Conservation (phyloP, 2,888 invertebrate species). For the Isotomurus palustris region DNA sequence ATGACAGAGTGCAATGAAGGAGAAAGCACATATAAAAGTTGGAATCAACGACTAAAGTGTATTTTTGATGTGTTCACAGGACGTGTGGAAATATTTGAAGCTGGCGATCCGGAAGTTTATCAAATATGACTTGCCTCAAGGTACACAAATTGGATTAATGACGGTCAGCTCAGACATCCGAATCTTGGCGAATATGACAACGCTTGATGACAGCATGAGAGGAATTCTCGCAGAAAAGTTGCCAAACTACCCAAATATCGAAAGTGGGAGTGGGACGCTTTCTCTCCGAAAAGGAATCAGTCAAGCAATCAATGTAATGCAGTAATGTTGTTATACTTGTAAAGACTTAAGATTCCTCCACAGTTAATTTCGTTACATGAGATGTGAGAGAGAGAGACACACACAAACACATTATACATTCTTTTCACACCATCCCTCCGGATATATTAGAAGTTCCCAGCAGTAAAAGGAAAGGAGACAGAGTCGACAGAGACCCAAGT, state of each 20-base stretch:
- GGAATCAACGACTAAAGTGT: too few species aligned
- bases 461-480: not conserved
- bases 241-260: constrained; percentile 45
- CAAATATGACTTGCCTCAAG: constrained; percentile 54
- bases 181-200: constrained; percentile 43
- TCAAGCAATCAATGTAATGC: constrained; percentile 45
- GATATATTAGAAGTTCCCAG: not conserved
- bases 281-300: constrained; percentile 44
- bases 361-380: not conserved
- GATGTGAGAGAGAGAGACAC: too few species aligned
- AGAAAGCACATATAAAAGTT: too few species aligned
- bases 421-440: not conserved
- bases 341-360: not conserved
- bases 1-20: constrained; percentile 3
- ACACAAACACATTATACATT: too few species aligned
- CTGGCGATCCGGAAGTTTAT: constrained; percentile 60
- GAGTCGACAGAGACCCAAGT: too few species aligned
- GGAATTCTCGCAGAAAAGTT: constrained; percentile 44
- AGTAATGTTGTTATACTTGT: constrained; percentile 38
- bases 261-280: constrained; percentile 34
- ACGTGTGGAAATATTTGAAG: constrained; percentile 59
- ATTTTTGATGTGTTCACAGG: too few species aligned
- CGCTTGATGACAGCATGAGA: constrained; percentile 33
- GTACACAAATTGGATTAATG: constrained; percentile 49
- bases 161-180: constrained; percentile 47